These are phyloP conservation scores for Corticium candelabrum DNA, from an alignment of 37 sponge, comb jelly and placozoan genomes.

Conservation along the genomic window DNA sequence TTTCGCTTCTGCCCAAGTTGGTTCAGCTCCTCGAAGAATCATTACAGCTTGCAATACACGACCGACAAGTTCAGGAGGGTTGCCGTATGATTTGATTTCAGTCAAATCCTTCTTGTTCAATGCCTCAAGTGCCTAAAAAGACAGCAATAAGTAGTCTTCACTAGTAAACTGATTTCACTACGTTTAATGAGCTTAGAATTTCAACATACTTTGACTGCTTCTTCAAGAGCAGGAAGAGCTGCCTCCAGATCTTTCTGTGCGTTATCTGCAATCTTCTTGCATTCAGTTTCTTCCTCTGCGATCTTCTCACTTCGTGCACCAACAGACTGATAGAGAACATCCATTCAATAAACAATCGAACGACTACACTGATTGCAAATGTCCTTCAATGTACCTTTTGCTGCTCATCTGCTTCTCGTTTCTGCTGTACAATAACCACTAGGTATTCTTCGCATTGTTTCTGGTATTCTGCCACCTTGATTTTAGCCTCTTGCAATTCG, in stretches of 20 bases:
- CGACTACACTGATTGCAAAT: not conserved
- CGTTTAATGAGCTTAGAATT: too few species aligned
- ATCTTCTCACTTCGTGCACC: conserved; percentile 89
- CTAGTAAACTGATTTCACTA: too few species aligned
- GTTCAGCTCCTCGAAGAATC: conserved; percentile 83
- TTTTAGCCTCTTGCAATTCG: conserved; percentile 84
- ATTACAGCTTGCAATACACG: conserved; percentile 95
- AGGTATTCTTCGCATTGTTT: conserved; percentile 99
- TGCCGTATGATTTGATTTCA: conserved; percentile 94
- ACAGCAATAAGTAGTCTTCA: not conserved
- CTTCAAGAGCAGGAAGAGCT: conserved; percentile 89
- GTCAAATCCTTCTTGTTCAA: conserved; percentile 94
- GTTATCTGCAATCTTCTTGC: conserved; percentile 70
- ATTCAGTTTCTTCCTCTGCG: conserved; percentile 87
- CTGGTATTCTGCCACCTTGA: conserved; percentile 88
- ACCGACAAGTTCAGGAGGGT: conserved; percentile 85
- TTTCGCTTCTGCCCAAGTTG: conserved; percentile 97
- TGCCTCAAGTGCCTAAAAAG: conserved; percentile 73
- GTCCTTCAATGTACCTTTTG: conserved; percentile 42
- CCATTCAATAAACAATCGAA: too few species aligned
- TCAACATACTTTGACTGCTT: conserved; percentile 73
- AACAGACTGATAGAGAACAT: conserved; percentile 46
- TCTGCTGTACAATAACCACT: conserved; percentile 94
- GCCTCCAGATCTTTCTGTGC: conserved; percentile 96
- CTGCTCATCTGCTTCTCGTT: conserved; percentile 93